phyloP scores from a whole-genome alignment of 2,888 invertebrate genomes.

The Sceliomorpha sp. region DNA sequence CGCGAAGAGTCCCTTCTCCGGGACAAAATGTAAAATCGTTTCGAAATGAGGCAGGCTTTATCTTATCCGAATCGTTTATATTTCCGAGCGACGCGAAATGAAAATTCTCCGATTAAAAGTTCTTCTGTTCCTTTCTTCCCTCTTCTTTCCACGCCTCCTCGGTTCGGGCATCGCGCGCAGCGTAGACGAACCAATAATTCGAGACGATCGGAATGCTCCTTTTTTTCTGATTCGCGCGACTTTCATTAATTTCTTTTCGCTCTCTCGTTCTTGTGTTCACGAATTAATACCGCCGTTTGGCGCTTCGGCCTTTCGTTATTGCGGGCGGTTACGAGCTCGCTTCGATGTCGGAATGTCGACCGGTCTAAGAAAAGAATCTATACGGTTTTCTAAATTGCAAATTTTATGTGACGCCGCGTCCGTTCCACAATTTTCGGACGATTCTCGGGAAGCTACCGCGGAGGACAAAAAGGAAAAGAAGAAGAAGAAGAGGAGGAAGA shows the following conservation, averaged over 20 bases:
- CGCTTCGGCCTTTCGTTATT: conserved; percentile 9
- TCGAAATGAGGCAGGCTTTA: too few species aligned
- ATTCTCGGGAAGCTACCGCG: too few species aligned
- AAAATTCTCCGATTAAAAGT: conserved; percentile 19
- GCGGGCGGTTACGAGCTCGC: not conserved
- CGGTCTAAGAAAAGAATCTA: conserved; percentile 13
- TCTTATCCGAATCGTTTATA: not conserved
- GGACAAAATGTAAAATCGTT: too few species aligned
- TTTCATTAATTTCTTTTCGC: conserved; percentile 30
- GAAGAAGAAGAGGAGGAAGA: too few species aligned
- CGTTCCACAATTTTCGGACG: too few species aligned
- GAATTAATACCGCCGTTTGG: conserved; percentile 20
- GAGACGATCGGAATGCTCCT: conserved; percentile 20
- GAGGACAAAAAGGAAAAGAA: too few species aligned
- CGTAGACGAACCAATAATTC: conserved; percentile 22
- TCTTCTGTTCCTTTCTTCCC: too few species aligned
- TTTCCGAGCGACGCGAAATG: conserved; percentile 33
- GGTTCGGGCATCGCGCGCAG: too few species aligned
- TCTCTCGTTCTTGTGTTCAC: conserved; percentile 11
- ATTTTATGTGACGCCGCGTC: too few species aligned
- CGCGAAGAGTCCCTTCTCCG: too few species aligned
- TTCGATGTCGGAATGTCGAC: conserved; percentile 2
- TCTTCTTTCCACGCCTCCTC: too few species aligned
- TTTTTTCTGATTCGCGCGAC: conserved; percentile 17
- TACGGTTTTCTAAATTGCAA: conserved; percentile 1